These are phyloP conservation scores for Ametastegia equiseti DNA, from an alignment of 2,888 invertebrate species.

Conservation along the genomic window DNA sequence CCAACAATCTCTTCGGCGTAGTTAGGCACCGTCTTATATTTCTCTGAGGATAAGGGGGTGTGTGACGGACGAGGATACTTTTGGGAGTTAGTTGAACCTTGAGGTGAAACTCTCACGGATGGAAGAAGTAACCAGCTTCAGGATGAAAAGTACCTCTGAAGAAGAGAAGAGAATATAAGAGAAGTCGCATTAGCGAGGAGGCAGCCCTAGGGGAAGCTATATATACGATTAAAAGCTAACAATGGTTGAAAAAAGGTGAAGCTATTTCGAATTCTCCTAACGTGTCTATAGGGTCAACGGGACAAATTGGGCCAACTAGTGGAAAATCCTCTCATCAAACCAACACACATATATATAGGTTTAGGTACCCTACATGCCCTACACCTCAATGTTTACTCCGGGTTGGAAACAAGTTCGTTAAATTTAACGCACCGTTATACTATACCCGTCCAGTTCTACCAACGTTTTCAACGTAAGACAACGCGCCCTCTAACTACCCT, in stretches of 20 bases:
- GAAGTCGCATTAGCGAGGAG: neutral
- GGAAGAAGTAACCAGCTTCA: neutral
- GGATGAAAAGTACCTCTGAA: neutral
- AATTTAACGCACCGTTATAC: constrained; percentile 23
- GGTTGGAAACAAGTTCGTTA: constrained; percentile 19
- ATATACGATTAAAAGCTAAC: constrained; percentile 7
- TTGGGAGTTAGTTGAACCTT: constrained; percentile 11
- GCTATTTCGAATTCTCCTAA: neutral
- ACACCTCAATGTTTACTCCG: constrained; percentile 9
- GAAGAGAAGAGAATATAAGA: neutral
- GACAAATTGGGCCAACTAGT: constrained; percentile 28
- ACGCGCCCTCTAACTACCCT: constrained; percentile 22
- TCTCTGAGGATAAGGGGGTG: constrained; percentile 15
- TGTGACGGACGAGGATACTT: constrained; percentile 4
- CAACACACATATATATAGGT: neutral
- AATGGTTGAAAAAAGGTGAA: neutral
- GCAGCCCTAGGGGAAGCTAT: neutral
- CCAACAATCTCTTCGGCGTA: constrained; percentile 23
- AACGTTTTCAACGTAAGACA: neutral
- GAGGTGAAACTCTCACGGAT: neutral
- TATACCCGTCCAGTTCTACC: constrained; percentile 11
- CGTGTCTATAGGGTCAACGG: neutral
- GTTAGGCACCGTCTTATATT: constrained; percentile 15
- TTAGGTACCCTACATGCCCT: too few species aligned
- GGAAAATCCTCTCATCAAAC: neutral